A percentile compares a stretch with the other conserved stretches of the same genome.
Evolutionary conservation across 1,140 invertebrate genomes (phyloP).

Genomic region (Atta texana): DNA sequence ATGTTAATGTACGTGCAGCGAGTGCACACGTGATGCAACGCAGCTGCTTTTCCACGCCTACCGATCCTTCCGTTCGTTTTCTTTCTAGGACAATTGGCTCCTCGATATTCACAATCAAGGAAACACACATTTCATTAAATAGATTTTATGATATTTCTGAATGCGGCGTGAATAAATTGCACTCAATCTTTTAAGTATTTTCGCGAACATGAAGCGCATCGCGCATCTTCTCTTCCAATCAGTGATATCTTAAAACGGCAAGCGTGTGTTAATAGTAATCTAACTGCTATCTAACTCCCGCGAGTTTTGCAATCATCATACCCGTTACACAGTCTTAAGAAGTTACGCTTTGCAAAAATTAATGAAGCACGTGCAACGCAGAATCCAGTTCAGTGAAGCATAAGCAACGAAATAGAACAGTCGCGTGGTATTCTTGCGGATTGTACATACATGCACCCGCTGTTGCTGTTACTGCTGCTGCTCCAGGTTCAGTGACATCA

Average conservation of each 20-base stretch:
- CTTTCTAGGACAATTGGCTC: constrained; percentile 31
- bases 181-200: not conserved
- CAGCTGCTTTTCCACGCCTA: constrained; percentile 68
- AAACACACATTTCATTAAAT: not conserved
- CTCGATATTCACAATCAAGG: not conserved
- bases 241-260: not conserved
- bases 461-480: constrained; percentile 47
- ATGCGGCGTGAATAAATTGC: not conserved
- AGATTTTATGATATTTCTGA: not conserved
- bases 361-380: not conserved
- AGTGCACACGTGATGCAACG: constrained; percentile 43
- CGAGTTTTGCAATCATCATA: constrained; percentile 4
- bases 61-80: constrained; percentile 57
- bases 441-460: constrained; percentile 42
- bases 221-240: not conserved
- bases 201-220: not conserved
- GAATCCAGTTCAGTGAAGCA: constrained; percentile 6
- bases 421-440: constrained; percentile 60
- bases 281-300: not conserved
- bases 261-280: not conserved
- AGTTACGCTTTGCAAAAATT: not conserved
- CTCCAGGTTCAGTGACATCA: constrained; percentile 83
- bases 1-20: constrained; percentile 63
- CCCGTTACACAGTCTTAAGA: not conserved
- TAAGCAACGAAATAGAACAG: constrained; percentile 57